phyloP scores from a whole-genome alignment of 2,888 invertebrate genomes.

The Bursaphelenchus okinawaensis region DNA sequence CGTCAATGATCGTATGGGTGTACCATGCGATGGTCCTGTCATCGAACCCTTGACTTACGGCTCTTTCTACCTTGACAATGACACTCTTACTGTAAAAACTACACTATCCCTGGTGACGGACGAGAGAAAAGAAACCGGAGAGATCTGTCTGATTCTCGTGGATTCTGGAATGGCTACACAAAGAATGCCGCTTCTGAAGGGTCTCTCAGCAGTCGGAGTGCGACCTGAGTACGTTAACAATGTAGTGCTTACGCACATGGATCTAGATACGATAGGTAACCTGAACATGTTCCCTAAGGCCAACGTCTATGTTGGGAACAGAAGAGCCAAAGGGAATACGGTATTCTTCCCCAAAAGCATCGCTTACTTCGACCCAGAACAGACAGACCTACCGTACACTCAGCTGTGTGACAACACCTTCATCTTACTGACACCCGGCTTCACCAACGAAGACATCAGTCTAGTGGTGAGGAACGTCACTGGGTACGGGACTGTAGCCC shows the following conservation, averaged over 20 bases:
- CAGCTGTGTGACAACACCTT: conserved; percentile 26
- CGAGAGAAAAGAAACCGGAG: conserved; percentile 15
- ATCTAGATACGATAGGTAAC: conserved; percentile 25
- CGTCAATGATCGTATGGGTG: conserved; percentile 3
- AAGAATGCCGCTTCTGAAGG: conserved; percentile 20
- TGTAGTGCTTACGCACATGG: conserved; percentile 22
- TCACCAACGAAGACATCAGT: conserved; percentile 20
- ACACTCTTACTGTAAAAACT: not conserved
- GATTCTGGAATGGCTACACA: conserved; percentile 23
- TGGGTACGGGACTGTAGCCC: conserved; percentile 27
- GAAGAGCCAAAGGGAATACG: conserved; percentile 13
- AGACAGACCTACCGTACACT: conserved; percentile 19
- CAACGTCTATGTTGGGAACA: conserved; percentile 21
- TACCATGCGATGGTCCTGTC: conserved; percentile 11
- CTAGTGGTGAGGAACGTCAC: conserved; percentile 23
- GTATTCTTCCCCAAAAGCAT: conserved; percentile 16
- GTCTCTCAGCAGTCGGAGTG: conserved; percentile 21
- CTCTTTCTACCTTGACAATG: not conserved
- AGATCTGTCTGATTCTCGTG: conserved; percentile 25
- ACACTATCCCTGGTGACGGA: conserved; percentile 14
- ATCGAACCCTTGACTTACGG: conserved; percentile 11
- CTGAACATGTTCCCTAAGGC: conserved; percentile 26
- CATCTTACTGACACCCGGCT: conserved; percentile 25
- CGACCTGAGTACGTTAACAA: conserved; percentile 16
- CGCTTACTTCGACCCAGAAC: conserved; percentile 18